These are phyloP conservation scores for Paragorgia papillata DNA, from an alignment of 92 coral and sea anemone genomes.

Conservation along the genomic window DNA sequence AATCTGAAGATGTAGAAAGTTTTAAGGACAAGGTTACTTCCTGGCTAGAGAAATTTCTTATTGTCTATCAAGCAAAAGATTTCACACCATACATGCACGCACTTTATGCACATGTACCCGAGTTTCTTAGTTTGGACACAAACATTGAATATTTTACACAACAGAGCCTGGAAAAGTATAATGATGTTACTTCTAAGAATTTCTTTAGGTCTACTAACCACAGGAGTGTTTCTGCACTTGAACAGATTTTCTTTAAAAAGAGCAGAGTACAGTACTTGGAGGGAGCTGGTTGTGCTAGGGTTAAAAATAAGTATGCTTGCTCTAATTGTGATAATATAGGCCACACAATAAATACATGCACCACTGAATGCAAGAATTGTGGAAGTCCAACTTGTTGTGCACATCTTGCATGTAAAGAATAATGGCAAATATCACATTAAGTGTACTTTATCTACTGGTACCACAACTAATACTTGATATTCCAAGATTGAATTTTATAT, in stretches of 20 bases:
- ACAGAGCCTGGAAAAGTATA: too few species aligned
- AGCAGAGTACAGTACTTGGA: conserved; percentile 54
- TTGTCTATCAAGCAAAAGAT: conserved; percentile 37
- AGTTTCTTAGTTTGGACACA: conserved; percentile 47
- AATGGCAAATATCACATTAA: conserved; percentile 40
- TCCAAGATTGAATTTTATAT: too few species aligned
- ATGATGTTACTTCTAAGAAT: conserved; percentile 56
- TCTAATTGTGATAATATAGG: conserved; percentile 47
- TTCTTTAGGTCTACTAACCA: too few species aligned
- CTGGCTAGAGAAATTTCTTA: conserved; percentile 16
- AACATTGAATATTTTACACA: too few species aligned
- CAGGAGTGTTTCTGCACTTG: too few species aligned
- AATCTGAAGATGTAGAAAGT: background rate
- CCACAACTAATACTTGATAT: too few species aligned
- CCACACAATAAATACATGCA: conserved; percentile 65
- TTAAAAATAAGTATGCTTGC: conserved; percentile 48
- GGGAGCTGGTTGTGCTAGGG: conserved; percentile 61
- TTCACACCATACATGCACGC: conserved; percentile 42
- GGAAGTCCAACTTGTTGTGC: conserved; percentile 28
- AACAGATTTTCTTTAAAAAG: conserved; percentile 58
- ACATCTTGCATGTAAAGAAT: conserved; percentile 36
- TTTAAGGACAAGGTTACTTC: conserved; percentile 30
- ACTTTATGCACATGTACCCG: conserved; percentile 55
- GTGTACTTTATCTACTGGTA: conserved; percentile 29
- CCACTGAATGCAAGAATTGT: conserved; percentile 51